These are phyloP conservation scores for Vespertilio murinus DNA, from an alignment of 2,797 vertebrate genomes.

Conservation along the genomic window DNA sequence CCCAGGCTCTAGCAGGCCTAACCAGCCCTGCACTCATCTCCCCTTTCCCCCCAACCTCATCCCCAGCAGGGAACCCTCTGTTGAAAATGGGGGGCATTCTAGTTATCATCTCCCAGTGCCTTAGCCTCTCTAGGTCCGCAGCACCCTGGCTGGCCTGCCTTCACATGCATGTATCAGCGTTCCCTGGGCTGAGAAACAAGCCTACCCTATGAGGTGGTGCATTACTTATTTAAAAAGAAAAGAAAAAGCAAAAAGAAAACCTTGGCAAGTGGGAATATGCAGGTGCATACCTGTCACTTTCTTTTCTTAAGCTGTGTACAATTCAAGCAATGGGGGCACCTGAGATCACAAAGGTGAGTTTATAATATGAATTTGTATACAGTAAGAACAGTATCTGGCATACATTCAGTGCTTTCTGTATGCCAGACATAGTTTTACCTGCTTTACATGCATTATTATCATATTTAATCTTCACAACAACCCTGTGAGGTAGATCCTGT, in stretches of 20 bases:
- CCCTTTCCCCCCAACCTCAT: background rate
- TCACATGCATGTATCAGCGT: background rate
- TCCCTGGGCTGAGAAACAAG: background rate
- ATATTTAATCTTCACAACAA: slow-evolving; percentile 37
- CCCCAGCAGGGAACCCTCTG: accelerated
- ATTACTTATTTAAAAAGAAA: background rate
- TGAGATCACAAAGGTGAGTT: slow-evolving; percentile 24
- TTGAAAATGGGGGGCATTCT: background rate
- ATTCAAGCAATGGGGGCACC: background rate
- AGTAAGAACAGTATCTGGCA: background rate
- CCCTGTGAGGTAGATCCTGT: background rate
- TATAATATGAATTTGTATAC: background rate
- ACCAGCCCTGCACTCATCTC: too few species aligned
- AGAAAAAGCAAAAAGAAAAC: background rate
- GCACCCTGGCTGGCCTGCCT: background rate
- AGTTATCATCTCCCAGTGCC: too few species aligned
- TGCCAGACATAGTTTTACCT: slow-evolving; percentile 35
- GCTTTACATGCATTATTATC: background rate
- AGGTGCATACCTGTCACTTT: background rate
- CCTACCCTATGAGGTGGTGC: background rate
- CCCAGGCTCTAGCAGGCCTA: background rate
- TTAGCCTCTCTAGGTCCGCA: accelerated
- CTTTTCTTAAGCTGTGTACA: background rate
- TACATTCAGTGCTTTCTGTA: background rate
- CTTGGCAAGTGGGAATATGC: background rate